phyloP scores from a whole-genome alignment of 2,113 vertebrate genomes.

The Seriola quinqueradiata region DNA sequence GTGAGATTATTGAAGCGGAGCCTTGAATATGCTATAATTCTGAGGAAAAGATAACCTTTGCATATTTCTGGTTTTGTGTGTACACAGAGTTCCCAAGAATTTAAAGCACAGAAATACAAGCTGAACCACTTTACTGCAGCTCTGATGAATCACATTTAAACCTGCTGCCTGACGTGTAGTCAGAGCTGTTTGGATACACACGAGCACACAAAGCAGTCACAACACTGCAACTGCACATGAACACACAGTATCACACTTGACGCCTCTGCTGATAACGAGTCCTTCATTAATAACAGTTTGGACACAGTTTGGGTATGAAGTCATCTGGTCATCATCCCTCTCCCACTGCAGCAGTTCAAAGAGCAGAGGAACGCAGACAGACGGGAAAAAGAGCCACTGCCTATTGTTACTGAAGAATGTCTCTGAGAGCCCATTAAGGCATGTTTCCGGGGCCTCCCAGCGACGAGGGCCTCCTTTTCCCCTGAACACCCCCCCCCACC shows the following conservation, averaged over 20 bases:
- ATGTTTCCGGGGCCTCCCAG: conserved; percentile 70
- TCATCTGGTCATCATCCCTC: conserved; percentile 34
- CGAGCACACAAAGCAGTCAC: no score
- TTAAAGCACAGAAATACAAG: no score
- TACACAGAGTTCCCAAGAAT: no score
- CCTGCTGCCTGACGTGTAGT: no score
- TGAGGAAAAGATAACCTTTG: no score
- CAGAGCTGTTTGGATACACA: no score
- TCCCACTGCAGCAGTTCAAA: conserved; percentile 33
- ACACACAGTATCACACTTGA: neutral
- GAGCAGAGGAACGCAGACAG: neutral
- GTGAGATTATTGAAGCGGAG: no score
- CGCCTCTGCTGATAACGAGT: neutral
- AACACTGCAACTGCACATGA: no score
- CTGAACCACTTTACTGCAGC: no score
- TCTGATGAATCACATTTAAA: no score
- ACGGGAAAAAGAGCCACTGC: conserved; percentile 32
- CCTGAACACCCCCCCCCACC: neutral
- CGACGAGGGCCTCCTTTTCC: conserved; percentile 54
- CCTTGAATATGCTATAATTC: no score
- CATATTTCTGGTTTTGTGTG: no score
- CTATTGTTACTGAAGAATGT: conserved; percentile 59
- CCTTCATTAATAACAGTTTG: conserved; percentile 31
- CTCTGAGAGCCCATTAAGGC: conserved; percentile 61
- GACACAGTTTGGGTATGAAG: conserved; percentile 32